Evolutionary conservation across 2,797 vertebrate genomes (phyloP).

Genomic region (Centropyge bicolor): DNA sequence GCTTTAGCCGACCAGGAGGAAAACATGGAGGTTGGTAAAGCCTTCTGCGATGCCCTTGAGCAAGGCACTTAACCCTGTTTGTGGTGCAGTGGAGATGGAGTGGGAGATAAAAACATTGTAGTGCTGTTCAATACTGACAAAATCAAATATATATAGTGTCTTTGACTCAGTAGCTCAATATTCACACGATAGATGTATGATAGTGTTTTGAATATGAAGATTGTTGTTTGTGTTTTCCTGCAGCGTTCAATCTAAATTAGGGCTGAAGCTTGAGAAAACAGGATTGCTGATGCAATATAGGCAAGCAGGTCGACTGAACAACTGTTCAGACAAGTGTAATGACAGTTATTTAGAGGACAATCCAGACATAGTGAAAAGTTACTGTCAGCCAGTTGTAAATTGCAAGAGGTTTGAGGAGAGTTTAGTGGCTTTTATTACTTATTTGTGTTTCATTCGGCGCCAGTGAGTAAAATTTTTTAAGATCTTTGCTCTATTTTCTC

Average conservation of each 20-base stretch:
- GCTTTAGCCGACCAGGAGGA: constrained; percentile 5
- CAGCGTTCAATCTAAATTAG: constrained; percentile 1
- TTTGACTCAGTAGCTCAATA: not conserved
- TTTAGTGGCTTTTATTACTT: not conserved
- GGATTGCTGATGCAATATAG: not conserved
- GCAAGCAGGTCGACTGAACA: constrained; percentile 11
- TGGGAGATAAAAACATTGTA: not conserved
- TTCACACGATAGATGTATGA: not conserved
- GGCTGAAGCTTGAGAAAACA: not conserved
- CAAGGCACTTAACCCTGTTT: constrained; percentile 2
- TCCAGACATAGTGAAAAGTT: not conserved
- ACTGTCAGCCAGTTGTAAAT: not conserved
- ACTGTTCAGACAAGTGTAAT: not conserved
- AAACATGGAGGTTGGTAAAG: not conserved
- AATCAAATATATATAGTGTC: not conserved
- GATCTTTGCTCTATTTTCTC: not conserved
- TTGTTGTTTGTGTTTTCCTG: not conserved
- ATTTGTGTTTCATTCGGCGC: not conserved
- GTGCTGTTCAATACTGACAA: not conserved
- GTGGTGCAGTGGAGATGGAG: not conserved
- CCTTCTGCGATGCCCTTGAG: constrained; percentile 1
- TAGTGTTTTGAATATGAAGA: not conserved
- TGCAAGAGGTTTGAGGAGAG: not conserved
- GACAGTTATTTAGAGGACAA: not conserved
- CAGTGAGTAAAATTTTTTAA: not conserved